Percentiles rank a stretch among this genome's conserved stretches.
Conservation (phyloP, 2,113 vertebrate species). For the Gallinago jamesoni region DNA sequence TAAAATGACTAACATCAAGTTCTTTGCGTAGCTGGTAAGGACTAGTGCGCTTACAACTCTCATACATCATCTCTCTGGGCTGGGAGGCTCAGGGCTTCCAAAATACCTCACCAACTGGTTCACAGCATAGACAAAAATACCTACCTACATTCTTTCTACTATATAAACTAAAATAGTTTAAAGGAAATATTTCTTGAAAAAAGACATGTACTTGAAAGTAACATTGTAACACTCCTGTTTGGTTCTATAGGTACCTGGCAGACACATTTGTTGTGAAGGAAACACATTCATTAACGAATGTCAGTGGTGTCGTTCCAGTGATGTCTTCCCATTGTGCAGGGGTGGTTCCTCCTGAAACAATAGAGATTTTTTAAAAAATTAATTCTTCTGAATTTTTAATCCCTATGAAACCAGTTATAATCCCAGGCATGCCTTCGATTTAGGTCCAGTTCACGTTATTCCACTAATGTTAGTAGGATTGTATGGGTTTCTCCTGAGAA, state of each 20-base stretch:
- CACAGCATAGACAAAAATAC: not conserved
- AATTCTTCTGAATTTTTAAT: not conserved
- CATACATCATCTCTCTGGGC: not conserved
- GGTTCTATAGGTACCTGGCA: constrained; percentile 81
- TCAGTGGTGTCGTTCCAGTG: constrained; percentile 95
- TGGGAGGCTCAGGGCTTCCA: not conserved
- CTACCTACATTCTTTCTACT: not conserved
- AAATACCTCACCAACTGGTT: not conserved
- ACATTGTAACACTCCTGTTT: not conserved
- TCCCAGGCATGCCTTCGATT: not conserved
- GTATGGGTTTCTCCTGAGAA: not conserved
- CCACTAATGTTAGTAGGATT: not conserved
- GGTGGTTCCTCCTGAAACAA: constrained; percentile 90
- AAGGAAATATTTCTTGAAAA: not conserved
- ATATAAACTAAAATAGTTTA: not conserved
- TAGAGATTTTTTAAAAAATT: not conserved
- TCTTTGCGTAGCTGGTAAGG: not conserved
- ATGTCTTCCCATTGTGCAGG: constrained; percentile 99
- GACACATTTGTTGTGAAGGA: constrained; percentile 99
- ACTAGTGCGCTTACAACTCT: not conserved
- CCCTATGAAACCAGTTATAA: not conserved
- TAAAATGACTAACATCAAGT: not conserved
- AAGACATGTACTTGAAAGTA: not conserved
- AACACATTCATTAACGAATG: constrained; percentile 94
- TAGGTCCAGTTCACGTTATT: not conserved